Conservation (phyloP, 1,140 invertebrate species). For the Thaumetopoea pityocampa region DNA sequence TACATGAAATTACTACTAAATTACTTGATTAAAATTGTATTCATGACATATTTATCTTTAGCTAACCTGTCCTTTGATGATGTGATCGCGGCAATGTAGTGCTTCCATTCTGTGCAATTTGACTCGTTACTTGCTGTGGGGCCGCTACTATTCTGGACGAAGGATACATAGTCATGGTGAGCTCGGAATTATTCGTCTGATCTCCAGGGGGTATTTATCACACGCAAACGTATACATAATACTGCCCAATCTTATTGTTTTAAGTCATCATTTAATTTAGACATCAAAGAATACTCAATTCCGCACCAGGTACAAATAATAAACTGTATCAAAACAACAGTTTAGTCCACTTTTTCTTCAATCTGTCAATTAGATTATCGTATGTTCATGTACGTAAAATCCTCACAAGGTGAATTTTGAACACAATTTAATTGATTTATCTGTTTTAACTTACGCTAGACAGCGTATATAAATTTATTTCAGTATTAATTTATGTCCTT, state of each 20-base stretch:
- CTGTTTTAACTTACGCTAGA: constrained; percentile 6
- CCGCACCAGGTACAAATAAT: too few relatives aligned
- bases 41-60: constrained; percentile 6
- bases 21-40: too few relatives aligned
- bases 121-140: constrained; percentile 55
- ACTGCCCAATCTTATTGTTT: constrained; percentile 42
- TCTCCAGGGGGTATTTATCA: constrained; percentile 58
- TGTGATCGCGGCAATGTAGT: constrained; percentile 69
- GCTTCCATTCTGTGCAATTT: constrained; percentile 60
- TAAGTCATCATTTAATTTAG: constrained; percentile 32
- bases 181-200: constrained; percentile 41
- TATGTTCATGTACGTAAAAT: constrained; percentile 43
- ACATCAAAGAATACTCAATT: constrained; percentile 11
- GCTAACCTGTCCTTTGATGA: constrained; percentile 73
- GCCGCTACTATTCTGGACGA: constrained; percentile 64
- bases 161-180: constrained; percentile 58
- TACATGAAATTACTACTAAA: too few relatives aligned
- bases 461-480: constrained; percentile 10
- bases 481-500: constrained; percentile 16
- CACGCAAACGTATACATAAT: constrained; percentile 68
- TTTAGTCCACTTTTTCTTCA: constrained; percentile 31
- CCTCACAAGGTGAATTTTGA: constrained; percentile 27
- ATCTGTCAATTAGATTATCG: constrained; percentile 35
- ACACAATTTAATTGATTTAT: constrained; percentile 11
- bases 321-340: constrained; percentile 28